A percentile compares a stretch with the other conserved stretches of the same genome.
phyloP scores from a whole-genome alignment of 2,113 vertebrate genomes.

The Callorhinus ursinus region DNA sequence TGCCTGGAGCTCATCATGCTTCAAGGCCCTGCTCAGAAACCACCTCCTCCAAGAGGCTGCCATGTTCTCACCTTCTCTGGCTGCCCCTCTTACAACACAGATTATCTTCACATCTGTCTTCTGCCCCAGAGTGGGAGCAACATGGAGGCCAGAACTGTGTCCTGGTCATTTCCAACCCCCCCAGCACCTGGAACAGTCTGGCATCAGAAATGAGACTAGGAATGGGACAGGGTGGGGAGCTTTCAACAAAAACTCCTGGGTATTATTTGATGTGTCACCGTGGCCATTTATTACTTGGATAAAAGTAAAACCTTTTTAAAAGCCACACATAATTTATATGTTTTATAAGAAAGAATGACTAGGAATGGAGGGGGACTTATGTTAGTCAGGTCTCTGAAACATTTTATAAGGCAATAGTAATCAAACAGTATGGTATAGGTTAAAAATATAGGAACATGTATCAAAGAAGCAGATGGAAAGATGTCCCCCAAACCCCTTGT shows the following conservation, averaged over 20 bases:
- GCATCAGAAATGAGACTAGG: neutral
- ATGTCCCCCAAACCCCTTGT: neutral
- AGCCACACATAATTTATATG: neutral
- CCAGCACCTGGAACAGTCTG: neutral
- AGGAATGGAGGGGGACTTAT: neutral
- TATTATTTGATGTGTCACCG: neutral
- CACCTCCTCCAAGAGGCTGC: constrained; percentile 1
- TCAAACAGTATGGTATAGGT: neutral
- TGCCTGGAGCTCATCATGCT: neutral
- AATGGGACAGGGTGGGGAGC: neutral
- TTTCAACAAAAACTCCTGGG: neutral
- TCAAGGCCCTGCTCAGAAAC: neutral
- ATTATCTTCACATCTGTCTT: neutral
- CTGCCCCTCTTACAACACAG: neutral
- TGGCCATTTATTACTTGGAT: neutral
- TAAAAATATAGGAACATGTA: neutral
- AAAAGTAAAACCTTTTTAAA: neutral
- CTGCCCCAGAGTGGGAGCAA: neutral
- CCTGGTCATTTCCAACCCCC: neutral
- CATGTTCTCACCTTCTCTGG: neutral
- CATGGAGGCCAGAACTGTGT: neutral
- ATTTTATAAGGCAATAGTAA: neutral
- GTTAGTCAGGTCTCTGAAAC: neutral
- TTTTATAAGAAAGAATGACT: neutral
- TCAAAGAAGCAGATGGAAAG: neutral